Base-by-base conservation (phyloP, 2,888 invertebrate genomes). In the Dioctria rufipes region DNA sequence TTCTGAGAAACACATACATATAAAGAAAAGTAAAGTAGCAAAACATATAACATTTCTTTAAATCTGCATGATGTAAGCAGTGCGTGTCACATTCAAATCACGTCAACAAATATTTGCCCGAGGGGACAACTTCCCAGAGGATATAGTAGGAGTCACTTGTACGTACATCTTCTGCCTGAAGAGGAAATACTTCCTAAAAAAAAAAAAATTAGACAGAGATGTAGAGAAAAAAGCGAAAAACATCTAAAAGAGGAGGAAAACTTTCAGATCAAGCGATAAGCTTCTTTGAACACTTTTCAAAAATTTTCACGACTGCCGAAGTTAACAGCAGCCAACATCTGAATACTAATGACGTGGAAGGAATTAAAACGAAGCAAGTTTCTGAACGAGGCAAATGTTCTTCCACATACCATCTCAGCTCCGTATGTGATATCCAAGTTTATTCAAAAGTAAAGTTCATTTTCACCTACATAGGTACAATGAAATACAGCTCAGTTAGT, bases 61-160 rank as follows among this genome's bases (percentile, higher is more conserved):
- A 69, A 69, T 69, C 69, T 51, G 73, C 58, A 73, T 54, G 73
- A 73, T 73, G 58, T 54, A 49, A 60, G 73, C 58, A 60, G 51
- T 58, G 77, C 77, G 77, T 77, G 67, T 25, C 60, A 67, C 69
- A 81, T 81, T 81, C 81, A 80, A 81, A 80, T 80, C 81, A 81
- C 81, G 81, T 81, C 61, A 77, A 54, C 61, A 61, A 77, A 58
- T 75, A 80, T 81, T 75, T 81, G 69, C 75, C 77, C 66, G 67
- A 67, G 51, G 75, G 66, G 78, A 75, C 75, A 77, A 63, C 77
- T 77, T 61, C 25, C 71, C 42, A 39, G 79, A 60, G 73, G 25
- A 25, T 25, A 25, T 25, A 25, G 25, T 25, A 25, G 25, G 25
- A 25, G 25, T 25, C 25, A 46, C 2, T 5, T 71, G 43, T 67